These are phyloP conservation scores for Callithrix jacchus DNA, from an alignment of 2,113 vertebrate species.

Conservation along the genomic window DNA sequence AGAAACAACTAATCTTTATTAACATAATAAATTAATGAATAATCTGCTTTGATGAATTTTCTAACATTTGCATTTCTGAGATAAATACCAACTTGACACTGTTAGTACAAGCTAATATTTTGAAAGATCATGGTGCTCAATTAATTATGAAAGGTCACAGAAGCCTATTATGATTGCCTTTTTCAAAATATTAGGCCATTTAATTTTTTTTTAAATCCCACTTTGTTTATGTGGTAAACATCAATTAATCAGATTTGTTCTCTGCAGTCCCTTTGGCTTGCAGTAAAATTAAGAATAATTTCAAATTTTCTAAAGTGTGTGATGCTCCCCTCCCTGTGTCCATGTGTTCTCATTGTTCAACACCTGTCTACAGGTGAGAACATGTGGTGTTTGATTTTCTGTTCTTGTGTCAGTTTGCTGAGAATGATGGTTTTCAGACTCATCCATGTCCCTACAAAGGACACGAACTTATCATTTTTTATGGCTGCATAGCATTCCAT, in stretches of 20 bases:
- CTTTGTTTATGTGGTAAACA: background rate
- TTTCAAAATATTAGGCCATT: background rate
- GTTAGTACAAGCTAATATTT: conserved; percentile 15
- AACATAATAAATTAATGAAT: background rate
- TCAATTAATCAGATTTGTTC: background rate
- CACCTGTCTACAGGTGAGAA: no score
- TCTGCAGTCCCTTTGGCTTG: conserved; percentile 9
- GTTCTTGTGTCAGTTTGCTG: no score
- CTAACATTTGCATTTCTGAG: background rate
- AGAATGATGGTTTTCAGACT: no score
- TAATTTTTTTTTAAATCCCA: background rate
- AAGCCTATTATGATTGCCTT: background rate
- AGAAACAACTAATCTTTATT: background rate
- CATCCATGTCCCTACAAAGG: no score
- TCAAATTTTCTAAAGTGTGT: conserved; percentile 53
- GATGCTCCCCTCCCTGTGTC: no score
- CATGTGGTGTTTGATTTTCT: no score
- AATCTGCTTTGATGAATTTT: background rate
- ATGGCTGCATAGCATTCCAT: no score
- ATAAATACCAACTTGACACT: conserved; percentile 26
- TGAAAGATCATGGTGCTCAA: conserved; percentile 20
- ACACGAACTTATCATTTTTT: no score
- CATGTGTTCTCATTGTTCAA: no score
- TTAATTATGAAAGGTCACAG: conserved; percentile 29
- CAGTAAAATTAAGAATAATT: background rate